Percentiles rank a stretch among this genome's conserved stretches.
Evolutionary conservation across 2,113 vertebrate species (phyloP).

Genomic region (Danionella cerebrum): DNA sequence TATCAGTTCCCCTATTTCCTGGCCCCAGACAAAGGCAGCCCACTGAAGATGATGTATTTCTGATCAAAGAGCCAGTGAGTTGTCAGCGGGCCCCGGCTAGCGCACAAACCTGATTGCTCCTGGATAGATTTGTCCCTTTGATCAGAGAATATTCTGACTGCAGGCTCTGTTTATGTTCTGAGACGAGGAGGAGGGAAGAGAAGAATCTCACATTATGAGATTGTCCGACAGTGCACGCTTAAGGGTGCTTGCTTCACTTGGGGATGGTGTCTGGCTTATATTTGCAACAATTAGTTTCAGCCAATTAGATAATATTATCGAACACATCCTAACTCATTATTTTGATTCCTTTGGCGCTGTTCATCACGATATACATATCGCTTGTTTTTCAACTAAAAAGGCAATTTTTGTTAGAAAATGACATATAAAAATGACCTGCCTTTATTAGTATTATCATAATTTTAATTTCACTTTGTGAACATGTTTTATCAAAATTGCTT

Average conservation of each 20-base stretch:
- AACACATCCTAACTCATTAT: constrained; percentile 33
- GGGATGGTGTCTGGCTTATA: constrained; percentile 39
- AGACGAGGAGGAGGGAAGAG: constrained; percentile 9
- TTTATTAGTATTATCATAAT: too few species aligned
- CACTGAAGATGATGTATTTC: constrained; percentile 76
- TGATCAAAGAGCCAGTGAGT: constrained; percentile 80
- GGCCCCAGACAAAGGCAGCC: constrained; percentile 80
- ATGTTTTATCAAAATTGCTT: too few species aligned
- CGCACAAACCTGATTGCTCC: constrained; percentile 68
- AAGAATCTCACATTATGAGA: constrained; percentile 45
- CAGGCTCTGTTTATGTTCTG: constrained; percentile 67
- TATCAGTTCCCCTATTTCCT: constrained; percentile 79
- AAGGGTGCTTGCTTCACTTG: constrained; percentile 2
- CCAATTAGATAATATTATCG: constrained; percentile 60
- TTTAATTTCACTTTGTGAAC: too few species aligned
- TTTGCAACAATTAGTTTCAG: constrained; percentile 65
- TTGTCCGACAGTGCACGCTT: constrained; percentile 29
- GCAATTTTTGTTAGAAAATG: too few species aligned
- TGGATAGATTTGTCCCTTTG: constrained; percentile 75
- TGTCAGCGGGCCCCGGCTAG: constrained; percentile 72
- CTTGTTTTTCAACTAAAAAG: too few species aligned
- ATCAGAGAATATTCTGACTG: constrained; percentile 68
- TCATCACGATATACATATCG: too few species aligned
- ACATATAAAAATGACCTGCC: too few species aligned
- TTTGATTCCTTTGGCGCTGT: constrained; percentile 39